Evolutionary conservation across 2,888 invertebrate species (phyloP).

Genomic region (Coelopa pilipes): DNA sequence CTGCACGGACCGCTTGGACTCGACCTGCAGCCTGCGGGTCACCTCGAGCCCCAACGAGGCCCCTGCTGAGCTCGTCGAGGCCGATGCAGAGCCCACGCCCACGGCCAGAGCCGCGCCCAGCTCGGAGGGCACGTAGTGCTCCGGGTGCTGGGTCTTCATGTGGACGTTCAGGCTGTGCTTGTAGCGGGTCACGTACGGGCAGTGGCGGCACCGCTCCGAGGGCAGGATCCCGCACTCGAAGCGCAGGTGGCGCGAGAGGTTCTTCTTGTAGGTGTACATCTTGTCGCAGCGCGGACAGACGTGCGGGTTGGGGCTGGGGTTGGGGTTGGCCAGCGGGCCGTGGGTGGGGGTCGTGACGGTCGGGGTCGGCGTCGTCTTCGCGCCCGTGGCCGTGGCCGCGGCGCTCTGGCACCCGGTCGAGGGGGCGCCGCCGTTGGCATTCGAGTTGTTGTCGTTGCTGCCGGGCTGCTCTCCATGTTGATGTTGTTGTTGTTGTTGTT

Average conservation of each 20-base stretch:
- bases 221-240: slow-evolving; percentile 72
- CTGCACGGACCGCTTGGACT: too few species aligned
- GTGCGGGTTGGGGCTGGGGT: slow-evolving; percentile 46
- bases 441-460: slow-evolving; percentile 14
- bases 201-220: slow-evolving; percentile 70
- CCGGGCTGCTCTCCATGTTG: slow-evolving; percentile 18
- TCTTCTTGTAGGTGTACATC: slow-evolving; percentile 71
- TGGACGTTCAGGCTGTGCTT: slow-evolving; percentile 69
- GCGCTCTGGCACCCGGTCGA: neutral
- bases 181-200: slow-evolving; percentile 69
- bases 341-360: slow-evolving; percentile 1
- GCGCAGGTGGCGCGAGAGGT: slow-evolving; percentile 71
- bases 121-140: slow-evolving; percentile 41
- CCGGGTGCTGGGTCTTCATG: slow-evolving; percentile 65
- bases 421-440: neutral
- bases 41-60: neutral
- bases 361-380: neutral
- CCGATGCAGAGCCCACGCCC: neutral
- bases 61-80: neutral
- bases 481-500: slow-evolving; percentile 35
- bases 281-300: slow-evolving; percentile 71
- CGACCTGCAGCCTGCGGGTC: too few species aligned
- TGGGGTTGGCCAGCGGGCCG: neutral
- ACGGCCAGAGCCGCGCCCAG: neutral
- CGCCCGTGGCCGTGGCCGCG: neutral